Evolutionary conservation across 2,888 invertebrate species (phyloP).

Genomic region (Pedicia rivosa): DNA sequence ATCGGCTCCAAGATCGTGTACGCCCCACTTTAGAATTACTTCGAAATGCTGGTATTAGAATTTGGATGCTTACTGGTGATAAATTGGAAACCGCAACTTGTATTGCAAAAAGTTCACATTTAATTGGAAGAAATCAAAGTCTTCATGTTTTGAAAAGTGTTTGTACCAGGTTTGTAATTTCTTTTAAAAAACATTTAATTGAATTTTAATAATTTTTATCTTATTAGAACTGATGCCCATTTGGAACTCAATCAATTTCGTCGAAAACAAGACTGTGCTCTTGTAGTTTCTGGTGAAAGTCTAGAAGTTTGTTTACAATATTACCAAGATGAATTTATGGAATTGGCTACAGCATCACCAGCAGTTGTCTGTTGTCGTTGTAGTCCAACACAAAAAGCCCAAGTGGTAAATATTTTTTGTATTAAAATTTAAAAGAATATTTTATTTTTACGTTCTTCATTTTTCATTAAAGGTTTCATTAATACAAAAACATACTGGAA

Average conservation of each 20-base stretch:
- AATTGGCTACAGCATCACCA: slow-evolving; percentile 49
- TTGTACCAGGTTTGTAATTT: no score
- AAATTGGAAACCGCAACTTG: slow-evolving; percentile 96
- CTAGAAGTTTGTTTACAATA: slow-evolving; percentile 50
- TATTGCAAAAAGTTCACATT: slow-evolving; percentile 90
- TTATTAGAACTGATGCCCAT: slow-evolving; percentile 49
- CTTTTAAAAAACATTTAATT: slow-evolving; percentile 1
- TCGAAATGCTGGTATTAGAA: slow-evolving; percentile 73
- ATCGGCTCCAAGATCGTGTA: slow-evolving; percentile 73
- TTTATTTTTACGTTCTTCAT: no score
- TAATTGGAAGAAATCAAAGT: slow-evolving; percentile 73
- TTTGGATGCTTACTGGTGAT: slow-evolving; percentile 89
- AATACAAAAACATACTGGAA: slow-evolving; percentile 43
- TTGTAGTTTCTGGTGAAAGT: slow-evolving; percentile 54
- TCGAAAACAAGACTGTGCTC: slow-evolving; percentile 45
- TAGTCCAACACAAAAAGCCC: slow-evolving; percentile 80
- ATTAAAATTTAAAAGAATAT: no score
- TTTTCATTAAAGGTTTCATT: no score
- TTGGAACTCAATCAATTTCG: slow-evolving; percentile 47
- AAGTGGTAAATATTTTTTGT: no score
- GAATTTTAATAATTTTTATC: slow-evolving; percentile 1
- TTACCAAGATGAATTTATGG: slow-evolving; percentile 53
- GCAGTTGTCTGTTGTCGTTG: slow-evolving; percentile 85
- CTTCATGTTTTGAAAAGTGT: slow-evolving; percentile 28
- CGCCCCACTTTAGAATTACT: slow-evolving; percentile 65